Base-by-base conservation (phyloP, 2,797 vertebrate species). In the Atherinosoma microstoma region DNA sequence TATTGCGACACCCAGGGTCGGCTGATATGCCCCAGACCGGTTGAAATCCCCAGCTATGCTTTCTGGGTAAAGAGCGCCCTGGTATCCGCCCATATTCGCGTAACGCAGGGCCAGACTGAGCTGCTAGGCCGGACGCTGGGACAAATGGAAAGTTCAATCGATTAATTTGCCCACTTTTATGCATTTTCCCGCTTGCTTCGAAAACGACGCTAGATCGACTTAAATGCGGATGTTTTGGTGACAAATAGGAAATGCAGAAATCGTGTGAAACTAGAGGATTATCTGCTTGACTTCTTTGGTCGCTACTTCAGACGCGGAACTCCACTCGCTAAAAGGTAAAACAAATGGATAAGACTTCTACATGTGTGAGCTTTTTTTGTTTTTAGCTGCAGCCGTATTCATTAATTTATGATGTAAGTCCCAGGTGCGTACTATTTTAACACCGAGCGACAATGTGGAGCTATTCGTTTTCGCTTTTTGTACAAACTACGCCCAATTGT, bases 31-130 rank as follows among this genome's bases (percentile, higher is more conserved):
- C 58, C 74, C 69, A 83, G 82, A 90, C 85, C 83, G 83, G 86
- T 84, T 87, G 85, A 89, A 87, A 87, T 82, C 82, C 83, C 76
- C 85, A 84, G 91, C 91, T 86, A 84, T 82, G 94, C 85, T 91
- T 91, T 91, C 79, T 93, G 91, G 94, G 94, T 95, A 93, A 93
- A 93, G 91, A 90, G 89, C 87, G 89, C 85, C 83, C 86, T 86
- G 87, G 94, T 94, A 91, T 94, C 94, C 95, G 94, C 95, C 95
- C 95, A 94, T 94, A 91, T 93, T 88, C 88, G 77, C 87, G 87
- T 91, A 80, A 87, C 88, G 87, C 87, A 93, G 92, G 24, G 92
- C 91, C 93, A 89, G 87, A 90, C 89, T 82, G 87, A 91, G 72
- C 83, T 87, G 89, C 91, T 78, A 92, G 92, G 92, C 93, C 91